Conservation (phyloP, 2,888 invertebrate species). For the Lepidocyrtinus sp. region DNA sequence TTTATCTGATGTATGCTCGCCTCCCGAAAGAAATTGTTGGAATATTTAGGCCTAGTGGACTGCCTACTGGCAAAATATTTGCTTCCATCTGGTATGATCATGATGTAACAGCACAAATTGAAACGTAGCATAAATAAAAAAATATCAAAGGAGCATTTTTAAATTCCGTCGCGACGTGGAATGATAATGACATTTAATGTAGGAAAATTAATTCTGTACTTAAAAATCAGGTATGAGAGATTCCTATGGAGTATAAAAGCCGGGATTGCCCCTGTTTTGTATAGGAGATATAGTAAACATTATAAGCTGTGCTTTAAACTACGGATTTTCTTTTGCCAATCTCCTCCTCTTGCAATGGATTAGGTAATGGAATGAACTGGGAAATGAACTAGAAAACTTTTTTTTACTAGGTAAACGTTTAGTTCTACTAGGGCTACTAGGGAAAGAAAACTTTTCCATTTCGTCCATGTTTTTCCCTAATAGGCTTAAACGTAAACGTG, state of each 20-base stretch:
- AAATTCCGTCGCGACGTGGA: too few species aligned
- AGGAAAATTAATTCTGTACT: conserved; percentile 3
- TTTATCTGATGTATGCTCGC: conserved; percentile 9
- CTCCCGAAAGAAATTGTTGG: neutral
- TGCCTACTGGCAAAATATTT: conserved; percentile 15
- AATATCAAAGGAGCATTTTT: neutral
- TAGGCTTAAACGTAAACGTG: conserved; percentile 1
- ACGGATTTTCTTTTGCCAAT: too few species aligned
- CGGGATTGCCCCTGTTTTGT: too few species aligned
- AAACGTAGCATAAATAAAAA: neutral
- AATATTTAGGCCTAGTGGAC: neutral
- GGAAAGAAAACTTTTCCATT: conserved; percentile 2
- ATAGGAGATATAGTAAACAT: too few species aligned
- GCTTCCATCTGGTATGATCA: conserved; percentile 11
- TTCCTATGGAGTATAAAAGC: too few species aligned
- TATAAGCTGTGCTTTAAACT: too few species aligned
- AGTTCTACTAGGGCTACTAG: too few species aligned
- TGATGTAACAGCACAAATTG: neutral
- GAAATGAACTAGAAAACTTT: conserved; percentile 17
- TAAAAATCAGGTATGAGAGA: conserved; percentile 5
- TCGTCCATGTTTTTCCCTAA: neutral
- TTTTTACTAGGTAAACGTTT: neutral
- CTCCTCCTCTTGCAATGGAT: neutral
- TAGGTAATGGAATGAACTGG: conserved; percentile 16
- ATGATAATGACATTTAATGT: conserved; percentile 17